Percentiles rank a stretch among this genome's conserved stretches.
Evolutionary conservation across 2,888 invertebrate species (phyloP).

Genomic region (Ceraclea dissimilis): DNA sequence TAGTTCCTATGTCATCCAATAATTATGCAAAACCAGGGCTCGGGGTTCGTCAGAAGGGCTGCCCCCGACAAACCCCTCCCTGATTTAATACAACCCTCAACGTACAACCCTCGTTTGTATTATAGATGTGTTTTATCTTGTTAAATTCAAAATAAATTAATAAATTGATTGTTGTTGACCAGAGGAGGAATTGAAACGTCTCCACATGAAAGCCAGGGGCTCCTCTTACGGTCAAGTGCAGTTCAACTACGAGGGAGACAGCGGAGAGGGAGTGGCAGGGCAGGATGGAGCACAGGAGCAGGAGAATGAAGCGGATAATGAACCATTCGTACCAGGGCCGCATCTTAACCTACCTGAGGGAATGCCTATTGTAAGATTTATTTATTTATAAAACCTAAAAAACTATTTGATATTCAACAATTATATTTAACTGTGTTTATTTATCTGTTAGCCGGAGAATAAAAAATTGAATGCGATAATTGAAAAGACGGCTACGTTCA

Average conservation of each 20-base stretch:
- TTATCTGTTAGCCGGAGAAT: conserved; percentile 64
- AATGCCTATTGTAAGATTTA: conserved; percentile 56
- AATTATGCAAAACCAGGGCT: no score
- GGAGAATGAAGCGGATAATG: conserved; percentile 57
- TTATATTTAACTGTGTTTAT: no score
- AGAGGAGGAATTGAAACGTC: conserved; percentile 90
- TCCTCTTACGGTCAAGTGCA: conserved; percentile 62
- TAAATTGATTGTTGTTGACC: no score
- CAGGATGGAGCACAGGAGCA: conserved; percentile 30
- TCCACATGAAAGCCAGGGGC: conserved; percentile 59
- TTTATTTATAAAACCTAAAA: conserved; percentile 9
- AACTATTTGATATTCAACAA: no score
- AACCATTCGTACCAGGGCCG: conserved; percentile 65
- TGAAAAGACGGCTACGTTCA: conserved; percentile 88
- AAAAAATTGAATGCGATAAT: conserved; percentile 88
- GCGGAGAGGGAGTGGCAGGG: conserved; percentile 37
- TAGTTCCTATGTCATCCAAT: no score
- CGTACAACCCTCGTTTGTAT: no score
- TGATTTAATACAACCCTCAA: no score
- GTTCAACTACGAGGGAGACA: conserved; percentile 61
- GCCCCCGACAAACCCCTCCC: no score
- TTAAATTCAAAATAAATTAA: no score
- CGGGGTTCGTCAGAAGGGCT: no score
- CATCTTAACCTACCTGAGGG: conserved; percentile 70
- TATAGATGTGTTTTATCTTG: no score